Conservation (phyloP, 2,888 invertebrate species). For the Spisula subtruncata region DNA sequence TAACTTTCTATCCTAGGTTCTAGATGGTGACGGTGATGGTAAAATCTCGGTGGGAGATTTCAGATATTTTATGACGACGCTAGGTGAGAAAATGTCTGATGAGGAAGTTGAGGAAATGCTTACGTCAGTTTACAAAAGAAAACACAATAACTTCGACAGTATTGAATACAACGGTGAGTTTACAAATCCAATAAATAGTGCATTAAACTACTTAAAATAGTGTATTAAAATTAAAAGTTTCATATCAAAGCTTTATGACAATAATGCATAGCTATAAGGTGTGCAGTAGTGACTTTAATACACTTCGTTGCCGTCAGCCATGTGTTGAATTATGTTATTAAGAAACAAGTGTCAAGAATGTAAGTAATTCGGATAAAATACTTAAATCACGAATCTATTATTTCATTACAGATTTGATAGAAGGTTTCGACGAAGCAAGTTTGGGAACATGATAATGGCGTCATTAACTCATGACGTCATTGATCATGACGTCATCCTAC, state of each 20-base stretch:
- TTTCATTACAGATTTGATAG: conserved; percentile 68
- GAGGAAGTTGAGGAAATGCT: conserved; percentile 84
- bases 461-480: not conserved
- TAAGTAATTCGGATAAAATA: not conserved
- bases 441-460: conserved; percentile 52
- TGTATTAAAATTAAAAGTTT: too few relatives aligned
- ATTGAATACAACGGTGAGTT: conserved; percentile 81
- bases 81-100: conserved; percentile 83
- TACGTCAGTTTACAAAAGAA: conserved; percentile 76
- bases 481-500: not conserved
- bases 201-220: too few relatives aligned
- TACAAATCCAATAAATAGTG: not conserved
- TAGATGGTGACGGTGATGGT: conserved; percentile 80
- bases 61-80: conserved; percentile 83
- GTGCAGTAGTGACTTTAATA: too few relatives aligned
- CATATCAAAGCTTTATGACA: too few relatives aligned
- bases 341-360: too few relatives aligned
- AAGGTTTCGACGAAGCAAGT: conserved; percentile 61
- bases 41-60: conserved; percentile 81
- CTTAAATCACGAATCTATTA: not conserved
- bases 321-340: too few relatives aligned
- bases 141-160: conserved; percentile 73
- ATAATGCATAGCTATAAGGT: too few relatives aligned
- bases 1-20: conserved; percentile 52
- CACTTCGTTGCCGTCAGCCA: too few relatives aligned